Base-by-base conservation (phyloP, 2,888 invertebrate species). In the Leptogaster cylindrica region DNA sequence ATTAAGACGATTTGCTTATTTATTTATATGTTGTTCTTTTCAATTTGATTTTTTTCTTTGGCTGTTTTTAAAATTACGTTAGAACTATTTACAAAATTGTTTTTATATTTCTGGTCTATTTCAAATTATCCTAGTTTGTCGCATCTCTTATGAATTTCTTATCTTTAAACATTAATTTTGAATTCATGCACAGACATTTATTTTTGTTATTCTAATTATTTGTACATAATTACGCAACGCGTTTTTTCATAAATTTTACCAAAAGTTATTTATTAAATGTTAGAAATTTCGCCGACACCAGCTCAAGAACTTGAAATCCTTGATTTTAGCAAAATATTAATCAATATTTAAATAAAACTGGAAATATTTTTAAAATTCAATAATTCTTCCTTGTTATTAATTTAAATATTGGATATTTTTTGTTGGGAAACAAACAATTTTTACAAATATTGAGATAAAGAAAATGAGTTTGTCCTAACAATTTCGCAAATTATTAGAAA, bases 111-210 rank as follows among this genome's bases (percentile, higher is more conserved):
- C 39, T 16, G 36, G 12, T 36, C 36, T 55, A 36, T 12, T 23
- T 14, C 52, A 55, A 55, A 36, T 41, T 36, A 36, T 23, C 8
- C 36, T 55, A 55, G 39, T 55, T 55, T 55, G 52, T 55, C 55
- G 36, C 8, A 31, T 52, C 1, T 55, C 12, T 36, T 23, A 33
- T 36, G 10, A 14, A 3, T 23, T 51, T 55, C 10, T 55, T 58
- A 20, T 58, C n/a, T 39, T 58, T 61, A 61, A 36, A 61, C 28
- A 44, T 61, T 61, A 4, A 61, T 58, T 36, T 25, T 36, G 1
- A 12, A 39, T 41, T 14, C 3, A 14, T 41, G 18, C 41, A 41
- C 16, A 16, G 41, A 41, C 14, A 41, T 41, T 41, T 7, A 41
- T 41, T 16, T 7, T 31, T 8, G 7, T 16, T n/a, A 41, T 14